Base-by-base conservation (phyloP, 2,113 vertebrate species). In the Boulengeromyrus knoepffleri region DNA sequence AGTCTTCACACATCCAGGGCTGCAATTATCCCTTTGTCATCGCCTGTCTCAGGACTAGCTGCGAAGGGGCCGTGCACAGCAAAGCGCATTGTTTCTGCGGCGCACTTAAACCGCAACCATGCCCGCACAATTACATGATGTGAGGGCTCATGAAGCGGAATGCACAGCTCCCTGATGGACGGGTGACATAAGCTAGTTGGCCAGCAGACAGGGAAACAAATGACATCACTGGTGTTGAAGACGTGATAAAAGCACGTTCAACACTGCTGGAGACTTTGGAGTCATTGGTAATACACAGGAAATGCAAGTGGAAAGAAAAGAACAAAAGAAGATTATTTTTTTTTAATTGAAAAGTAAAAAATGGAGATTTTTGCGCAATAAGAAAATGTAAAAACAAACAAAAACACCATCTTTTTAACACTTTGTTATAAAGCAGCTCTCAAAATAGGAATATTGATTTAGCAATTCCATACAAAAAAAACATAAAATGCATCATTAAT, bases 1-100 rank as follows among this genome's bases (percentile, higher is more conserved):
- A 53, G 89, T 47, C 80, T 50, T 88, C 53, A 88, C 45, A 88
- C 74, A 88, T 88, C 88, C n/a, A 4, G 10, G 27, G 7, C 42
- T 88, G 74, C 46, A 88, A 90, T 90, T 88, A 90, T 70, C 74
- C 45, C 45, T 58, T 27, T 50, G 90, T 85, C 77, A 80, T 88
- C 74, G 5, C 27, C 36, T 85, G 39, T 85, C 42, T 53, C 13
- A 24, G 88, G 74, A 56, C 39, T 15, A 24, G 36, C 74, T 53
- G 3, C 12, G 1, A 80, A 21, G 36, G 9, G 47, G 88, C 70
- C 12, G 24, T 0, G 39, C 36, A 58, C 85, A 80, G 46, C 19
- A 47, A 13, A n/a, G 50, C 6, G 13, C 31, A 17, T 66, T 87
- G 89, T 87, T 21, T 19, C 21, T 13, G 89, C 31, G 13, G 70